Evolutionary conservation across 1,140 invertebrate genomes (phyloP), one percentile per base, ranked within the genome.

Genomic region (Coelopa frigida): DNA sequence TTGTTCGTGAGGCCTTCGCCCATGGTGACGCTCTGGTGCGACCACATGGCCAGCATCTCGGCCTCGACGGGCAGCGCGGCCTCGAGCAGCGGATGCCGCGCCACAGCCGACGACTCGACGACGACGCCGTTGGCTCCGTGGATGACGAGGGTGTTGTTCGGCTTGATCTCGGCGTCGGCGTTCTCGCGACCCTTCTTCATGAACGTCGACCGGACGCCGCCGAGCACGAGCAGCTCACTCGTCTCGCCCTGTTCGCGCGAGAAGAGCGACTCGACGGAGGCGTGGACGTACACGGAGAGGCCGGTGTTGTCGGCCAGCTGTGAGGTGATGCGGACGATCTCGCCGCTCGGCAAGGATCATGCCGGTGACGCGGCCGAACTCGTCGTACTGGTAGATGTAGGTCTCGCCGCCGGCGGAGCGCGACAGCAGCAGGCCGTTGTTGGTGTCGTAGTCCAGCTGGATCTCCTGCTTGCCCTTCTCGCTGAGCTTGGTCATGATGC

Each of bases 321-420:
- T 0, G 87, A 87, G 23, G 72, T 77, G 33, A 95, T 78, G 46
- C 83, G 79, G 12, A 93, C 78, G 44, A 83, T 84, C 73, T 94
- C 90, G 41, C 92, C 92, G 50, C 89, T 94, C 15, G 92, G 89
- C 56, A 94, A n/a, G 76, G 36, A 90, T 87, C 20, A 90, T 83
- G 54, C 84, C 81, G 0, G 81, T 83, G 5, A 93, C 81, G 22
- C 92, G 77, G 5, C 91, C 92, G 41, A 90, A 77, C 59, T 81
- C 79, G 55, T 94, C 88, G 55, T 94, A 95, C 57, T 86, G 83
- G 61, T 94, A 95, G 46, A 93, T 83, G 48, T 85, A 90, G 0
- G 88, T 89, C 68, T 90, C 81, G n/a, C 83, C 82, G 48, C 84
- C 85, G 55, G 84, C 82, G 23, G 84, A 86, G 58, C 84, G 77